Evolutionary conservation across 2,888 invertebrate species (phyloP).

Genomic region (Scrobipalpa atriplicella): DNA sequence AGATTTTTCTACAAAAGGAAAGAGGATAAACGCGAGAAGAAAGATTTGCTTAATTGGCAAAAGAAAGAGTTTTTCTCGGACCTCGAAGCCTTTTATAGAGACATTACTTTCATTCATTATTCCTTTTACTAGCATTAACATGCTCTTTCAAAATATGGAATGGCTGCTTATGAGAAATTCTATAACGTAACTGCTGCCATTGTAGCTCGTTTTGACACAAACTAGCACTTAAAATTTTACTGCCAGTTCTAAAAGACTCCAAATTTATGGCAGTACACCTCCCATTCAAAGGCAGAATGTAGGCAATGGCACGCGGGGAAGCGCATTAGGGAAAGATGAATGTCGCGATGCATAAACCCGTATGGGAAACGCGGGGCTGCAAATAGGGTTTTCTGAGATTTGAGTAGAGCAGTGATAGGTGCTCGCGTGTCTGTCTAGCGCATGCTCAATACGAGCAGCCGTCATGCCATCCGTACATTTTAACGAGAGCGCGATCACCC

Average conservation of each 20-base stretch:
- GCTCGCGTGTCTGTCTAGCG: slow-evolving; percentile 58
- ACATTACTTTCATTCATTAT: slow-evolving; percentile 13
- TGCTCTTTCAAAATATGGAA: slow-evolving; percentile 13
- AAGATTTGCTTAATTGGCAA: slow-evolving; percentile 18
- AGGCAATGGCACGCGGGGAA: slow-evolving; percentile 31
- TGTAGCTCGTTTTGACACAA: slow-evolving; percentile 38
- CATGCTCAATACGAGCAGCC: slow-evolving; percentile 69
- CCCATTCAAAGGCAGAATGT: slow-evolving; percentile 40
- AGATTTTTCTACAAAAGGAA: slow-evolving; percentile 25
- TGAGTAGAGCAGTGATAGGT: slow-evolving; percentile 56
- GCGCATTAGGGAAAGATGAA: slow-evolving; percentile 36
- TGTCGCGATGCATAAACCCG: slow-evolving; percentile 43
- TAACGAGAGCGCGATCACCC: slow-evolving; percentile 79
- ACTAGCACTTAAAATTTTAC: slow-evolving; percentile 41
- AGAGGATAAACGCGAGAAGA: slow-evolving; percentile 17
- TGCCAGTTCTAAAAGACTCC: slow-evolving; percentile 36
- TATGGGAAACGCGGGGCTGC: slow-evolving; percentile 44
- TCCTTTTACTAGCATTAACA: slow-evolving; percentile 14
- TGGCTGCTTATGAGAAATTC: slow-evolving; percentile 11
- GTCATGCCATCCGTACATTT: slow-evolving; percentile 81
- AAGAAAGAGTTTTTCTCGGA: slow-evolving; percentile 10
- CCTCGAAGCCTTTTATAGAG: slow-evolving; percentile 19
- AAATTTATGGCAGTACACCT: slow-evolving; percentile 41
- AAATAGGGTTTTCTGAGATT: slow-evolving; percentile 52
- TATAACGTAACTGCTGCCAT: slow-evolving; percentile 31